phyloP scores from a whole-genome alignment of 1,140 invertebrate species.

The Leucophenga varia region DNA sequence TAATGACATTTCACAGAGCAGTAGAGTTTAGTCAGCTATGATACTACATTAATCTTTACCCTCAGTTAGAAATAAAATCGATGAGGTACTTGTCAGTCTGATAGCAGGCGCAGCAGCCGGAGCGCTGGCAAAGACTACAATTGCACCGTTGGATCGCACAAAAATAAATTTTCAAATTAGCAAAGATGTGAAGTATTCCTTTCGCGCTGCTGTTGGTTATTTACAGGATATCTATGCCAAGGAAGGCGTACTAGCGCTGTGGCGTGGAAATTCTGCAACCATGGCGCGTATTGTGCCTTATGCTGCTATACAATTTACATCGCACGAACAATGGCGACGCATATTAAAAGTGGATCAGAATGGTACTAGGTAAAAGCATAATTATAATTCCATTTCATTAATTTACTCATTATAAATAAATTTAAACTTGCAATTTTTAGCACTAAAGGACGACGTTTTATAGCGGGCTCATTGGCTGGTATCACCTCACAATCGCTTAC shows the following conservation, averaged over 20 bases:
- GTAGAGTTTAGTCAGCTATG: too few species aligned
- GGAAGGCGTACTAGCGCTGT: conserved; percentile 82
- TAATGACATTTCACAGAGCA: too few species aligned
- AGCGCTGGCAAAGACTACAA: conserved; percentile 91
- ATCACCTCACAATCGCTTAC: conserved; percentile 91
- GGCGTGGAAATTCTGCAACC: conserved; percentile 97
- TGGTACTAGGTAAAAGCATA: conserved; percentile 61
- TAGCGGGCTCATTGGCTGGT: conserved; percentile 91
- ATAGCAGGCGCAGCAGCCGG: conserved; percentile 86
- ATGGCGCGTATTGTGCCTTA: conserved; percentile 97
- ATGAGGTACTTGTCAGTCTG: conserved; percentile 68
- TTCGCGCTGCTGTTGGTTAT: conserved; percentile 76
- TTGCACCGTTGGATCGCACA: conserved; percentile 94
- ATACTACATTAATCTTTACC: not conserved
- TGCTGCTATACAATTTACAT: conserved; percentile 94
- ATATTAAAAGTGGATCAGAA: conserved; percentile 70
- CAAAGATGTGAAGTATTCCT: conserved; percentile 73
- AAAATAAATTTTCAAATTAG: conserved; percentile 97
- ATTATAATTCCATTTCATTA: not conserved
- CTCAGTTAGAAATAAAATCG: conserved; percentile 34
- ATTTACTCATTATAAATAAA: not conserved
- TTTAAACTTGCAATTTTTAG: conserved; percentile 17
- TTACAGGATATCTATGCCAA: conserved; percentile 68
- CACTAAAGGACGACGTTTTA: conserved; percentile 63
- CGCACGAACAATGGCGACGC: conserved; percentile 95